Percentiles rank a stretch among this genome's conserved stretches.
phyloP scores from a whole-genome alignment of 2,113 vertebrate species.

The Garra rufa region DNA sequence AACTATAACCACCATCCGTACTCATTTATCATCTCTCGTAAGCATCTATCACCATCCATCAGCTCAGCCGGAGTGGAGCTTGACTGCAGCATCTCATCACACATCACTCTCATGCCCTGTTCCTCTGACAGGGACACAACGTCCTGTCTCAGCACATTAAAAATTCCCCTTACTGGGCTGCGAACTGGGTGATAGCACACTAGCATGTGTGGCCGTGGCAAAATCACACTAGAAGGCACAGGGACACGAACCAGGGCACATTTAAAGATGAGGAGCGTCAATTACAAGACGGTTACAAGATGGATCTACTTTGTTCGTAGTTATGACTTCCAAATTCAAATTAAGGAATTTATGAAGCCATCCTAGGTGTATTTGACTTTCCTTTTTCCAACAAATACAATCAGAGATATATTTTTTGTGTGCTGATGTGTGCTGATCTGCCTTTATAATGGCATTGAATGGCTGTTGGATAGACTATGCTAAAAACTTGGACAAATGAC shows the following conservation, averaged over 20 bases:
- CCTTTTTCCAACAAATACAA: too few species aligned
- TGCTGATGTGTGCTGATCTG: too few species aligned
- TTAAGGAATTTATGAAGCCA: neutral
- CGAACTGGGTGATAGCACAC: neutral
- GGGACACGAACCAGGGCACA: neutral
- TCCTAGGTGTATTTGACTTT: too few species aligned
- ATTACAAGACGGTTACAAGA: neutral
- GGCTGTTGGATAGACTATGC: too few species aligned
- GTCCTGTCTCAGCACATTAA: conserved; percentile 33
- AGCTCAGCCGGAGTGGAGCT: conserved; percentile 9
- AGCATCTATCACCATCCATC: conserved; percentile 36
- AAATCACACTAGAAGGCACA: neutral
- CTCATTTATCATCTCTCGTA: conserved; percentile 35
- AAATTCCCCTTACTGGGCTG: conserved; percentile 30
- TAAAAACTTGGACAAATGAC: too few species aligned
- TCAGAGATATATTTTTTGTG: too few species aligned
- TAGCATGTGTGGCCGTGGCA: neutral
- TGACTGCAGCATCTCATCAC: conserved; percentile 37
- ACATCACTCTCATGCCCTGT: conserved; percentile 38
- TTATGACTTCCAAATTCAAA: neutral
- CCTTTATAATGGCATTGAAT: too few species aligned
- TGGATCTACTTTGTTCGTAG: neutral
- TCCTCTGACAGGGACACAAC: conserved; percentile 43
- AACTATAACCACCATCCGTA: conserved; percentile 27
- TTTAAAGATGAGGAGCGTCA: neutral